A percentile compares a stretch with the other conserved stretches of the same genome.
Conservation (phyloP, 1,140 invertebrate genomes). For the Caenorhabditis remanei region DNA sequence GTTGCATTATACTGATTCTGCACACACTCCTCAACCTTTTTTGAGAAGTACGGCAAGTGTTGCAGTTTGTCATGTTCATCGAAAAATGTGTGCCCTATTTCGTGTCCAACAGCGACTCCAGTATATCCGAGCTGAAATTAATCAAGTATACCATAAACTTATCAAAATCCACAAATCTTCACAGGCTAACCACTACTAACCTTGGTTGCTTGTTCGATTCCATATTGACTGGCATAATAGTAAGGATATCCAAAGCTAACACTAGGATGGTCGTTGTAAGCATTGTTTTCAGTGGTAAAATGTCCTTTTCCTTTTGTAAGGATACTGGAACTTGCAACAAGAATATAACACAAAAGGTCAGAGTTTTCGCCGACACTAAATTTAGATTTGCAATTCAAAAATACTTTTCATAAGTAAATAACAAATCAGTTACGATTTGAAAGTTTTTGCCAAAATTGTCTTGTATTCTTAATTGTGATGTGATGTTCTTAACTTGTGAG, state of each 20-base stretch:
- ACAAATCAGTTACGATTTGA: neutral
- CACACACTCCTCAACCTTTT: neutral
- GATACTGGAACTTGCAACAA: neutral
- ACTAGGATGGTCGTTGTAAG: neutral
- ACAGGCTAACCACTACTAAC: too few relatives aligned
- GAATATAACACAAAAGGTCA: neutral
- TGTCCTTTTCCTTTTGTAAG: too few relatives aligned
- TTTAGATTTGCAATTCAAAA: neutral
- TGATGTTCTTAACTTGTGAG: neutral
- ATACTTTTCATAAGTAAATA: neutral
- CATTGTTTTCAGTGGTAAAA: neutral
- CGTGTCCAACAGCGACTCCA: neutral
- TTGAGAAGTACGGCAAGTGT: neutral
- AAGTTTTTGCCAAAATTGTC: neutral
- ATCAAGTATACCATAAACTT: too few relatives aligned
- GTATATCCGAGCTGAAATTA: neutral
- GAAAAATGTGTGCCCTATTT: constrained; percentile 22
- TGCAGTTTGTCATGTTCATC: neutral
- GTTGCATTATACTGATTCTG: constrained; percentile 20
- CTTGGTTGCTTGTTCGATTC: neutral
- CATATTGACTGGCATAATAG: neutral
- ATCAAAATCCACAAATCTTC: too few relatives aligned
- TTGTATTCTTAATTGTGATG: neutral
- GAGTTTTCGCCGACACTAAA: neutral
- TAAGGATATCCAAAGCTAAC: neutral